Conservation (phyloP, 2,888 invertebrate genomes). For the Campoplex capitator region DNA sequence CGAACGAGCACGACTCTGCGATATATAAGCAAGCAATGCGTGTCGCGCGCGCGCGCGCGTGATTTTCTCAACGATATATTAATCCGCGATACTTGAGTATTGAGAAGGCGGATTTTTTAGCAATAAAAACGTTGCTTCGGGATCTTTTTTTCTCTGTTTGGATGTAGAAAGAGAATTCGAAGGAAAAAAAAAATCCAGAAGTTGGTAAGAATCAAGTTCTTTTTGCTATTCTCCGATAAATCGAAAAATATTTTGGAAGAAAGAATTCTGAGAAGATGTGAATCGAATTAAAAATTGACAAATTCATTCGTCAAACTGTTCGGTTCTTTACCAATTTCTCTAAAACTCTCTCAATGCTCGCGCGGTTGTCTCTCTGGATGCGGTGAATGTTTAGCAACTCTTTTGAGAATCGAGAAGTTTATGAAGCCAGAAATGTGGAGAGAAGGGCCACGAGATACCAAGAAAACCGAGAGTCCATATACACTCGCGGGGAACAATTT, state of each 20-base stretch:
- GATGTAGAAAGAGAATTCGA: too few species aligned
- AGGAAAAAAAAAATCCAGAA: not conserved
- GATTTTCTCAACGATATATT: conserved; percentile 55
- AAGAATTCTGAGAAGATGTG: not conserved
- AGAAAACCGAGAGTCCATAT: not conserved
- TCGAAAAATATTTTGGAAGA: not conserved
- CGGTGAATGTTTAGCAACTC: conserved; percentile 11
- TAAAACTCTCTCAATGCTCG: not conserved
- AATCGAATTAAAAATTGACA: not conserved
- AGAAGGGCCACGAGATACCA: conserved; percentile 49
- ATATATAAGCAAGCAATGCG: conserved; percentile 25
- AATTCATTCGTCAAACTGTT: not conserved
- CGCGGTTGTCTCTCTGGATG: conserved; percentile 3
- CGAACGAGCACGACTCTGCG: conserved; percentile 61
- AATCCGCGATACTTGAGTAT: not conserved
- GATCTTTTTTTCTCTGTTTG: not conserved
- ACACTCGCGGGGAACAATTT: conserved; percentile 67
- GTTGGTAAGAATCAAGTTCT: not conserved
- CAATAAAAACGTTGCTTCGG: not conserved
- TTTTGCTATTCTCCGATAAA: not conserved
- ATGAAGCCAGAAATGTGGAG: conserved; percentile 59
- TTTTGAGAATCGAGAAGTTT: conserved; percentile 34
- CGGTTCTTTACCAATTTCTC: conserved; percentile 32
- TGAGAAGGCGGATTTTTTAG: conserved; percentile 6
- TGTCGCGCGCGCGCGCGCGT: conserved; percentile 2